Percentiles rank a stretch among this genome's conserved stretches.
Evolutionary conservation across 1,140 invertebrate species (phyloP).

Genomic region (Drosophila nebulosa): DNA sequence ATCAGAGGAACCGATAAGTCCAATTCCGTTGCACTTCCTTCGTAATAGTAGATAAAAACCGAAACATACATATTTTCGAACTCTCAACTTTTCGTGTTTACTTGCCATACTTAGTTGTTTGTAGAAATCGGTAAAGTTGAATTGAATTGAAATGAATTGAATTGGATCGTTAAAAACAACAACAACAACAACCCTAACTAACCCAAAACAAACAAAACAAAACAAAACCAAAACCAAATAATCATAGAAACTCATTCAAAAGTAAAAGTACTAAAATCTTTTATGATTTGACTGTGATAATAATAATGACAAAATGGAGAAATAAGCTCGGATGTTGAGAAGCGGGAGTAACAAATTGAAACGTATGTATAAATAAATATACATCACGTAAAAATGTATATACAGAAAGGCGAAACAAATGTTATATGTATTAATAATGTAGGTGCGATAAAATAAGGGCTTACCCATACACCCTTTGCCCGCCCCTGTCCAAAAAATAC

Average conservation of each 20-base stretch:
- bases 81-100: conserved; percentile 27
- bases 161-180: not conserved
- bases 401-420: conserved; percentile 30
- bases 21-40: conserved; percentile 29
- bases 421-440: conserved; percentile 67
- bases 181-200: not conserved
- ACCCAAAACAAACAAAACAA: not conserved
- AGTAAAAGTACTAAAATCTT: conserved; percentile 80
- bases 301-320: conserved; percentile 71
- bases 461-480: not conserved
- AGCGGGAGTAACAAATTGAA: conserved; percentile 59
- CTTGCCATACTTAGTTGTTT: conserved; percentile 1
- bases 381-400: conserved; percentile 38
- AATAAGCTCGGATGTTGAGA: conserved; percentile 32
- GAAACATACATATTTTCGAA: conserved; percentile 26
- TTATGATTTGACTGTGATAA: conserved; percentile 81
- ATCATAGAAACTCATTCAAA: conserved; percentile 80
- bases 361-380: conserved; percentile 73
- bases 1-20: conserved; percentile 19
- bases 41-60: not conserved
- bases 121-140: not conserved
- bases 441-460: conserved; percentile 52
- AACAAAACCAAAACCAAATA: conserved; percentile 18
- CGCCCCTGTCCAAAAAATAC: conserved; percentile 1
- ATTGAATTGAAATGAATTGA: not conserved